Base-by-base conservation (phyloP, 2,113 vertebrate species). In the Saimiri boliviensis region DNA sequence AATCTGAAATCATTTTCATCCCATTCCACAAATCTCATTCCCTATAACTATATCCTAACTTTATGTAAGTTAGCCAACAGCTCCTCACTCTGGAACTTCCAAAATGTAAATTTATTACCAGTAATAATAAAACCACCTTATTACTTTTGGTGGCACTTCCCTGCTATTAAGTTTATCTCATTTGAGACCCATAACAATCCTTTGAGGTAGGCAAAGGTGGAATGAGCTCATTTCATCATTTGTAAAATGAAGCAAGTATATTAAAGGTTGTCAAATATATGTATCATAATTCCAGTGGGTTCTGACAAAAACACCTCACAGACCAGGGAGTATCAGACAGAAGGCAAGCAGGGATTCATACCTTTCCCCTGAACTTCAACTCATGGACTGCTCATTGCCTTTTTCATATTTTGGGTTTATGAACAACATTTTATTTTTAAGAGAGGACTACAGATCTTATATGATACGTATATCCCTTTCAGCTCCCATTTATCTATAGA, bases 211-310 rank as follows among this genome's bases (percentile, higher is more conserved):
- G 35, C 70, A 94, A 95, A 87, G 8, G 35, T 23, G 47, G 21
- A 81, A 86, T 74, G 25, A 94, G 94, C 35, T 71, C 7, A 25
- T 76, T 85, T 91, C 54, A 81, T 76, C 74, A 94, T 89, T 68
- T 91, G n/a, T 93, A 73, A 91, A 96, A 94, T 54, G 63, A 97
- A 35, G 17, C 19, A 68, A 25, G 45, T 54, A 49, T n/a, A 81
- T 27, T 45, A 83, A 71, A 86, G 49, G 19, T 80, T 96, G 95
- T 86, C 27, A 83, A 85, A 88, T 49, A 84, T 0, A 4, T 52
- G 20, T 80, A 21, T 84, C 27, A 88, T 42, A 92, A 77, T 52
- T 80, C 70, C 86, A 80, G 35, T 74, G 56, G 49, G 16, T 58
- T 95, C 76, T 66, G 27, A 58, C 45, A 35, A 73, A 89, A 91